Percentiles rank a stretch among this genome's conserved stretches.
Conservation (phyloP, 2,888 invertebrate species). For the Acleris sparsana region DNA sequence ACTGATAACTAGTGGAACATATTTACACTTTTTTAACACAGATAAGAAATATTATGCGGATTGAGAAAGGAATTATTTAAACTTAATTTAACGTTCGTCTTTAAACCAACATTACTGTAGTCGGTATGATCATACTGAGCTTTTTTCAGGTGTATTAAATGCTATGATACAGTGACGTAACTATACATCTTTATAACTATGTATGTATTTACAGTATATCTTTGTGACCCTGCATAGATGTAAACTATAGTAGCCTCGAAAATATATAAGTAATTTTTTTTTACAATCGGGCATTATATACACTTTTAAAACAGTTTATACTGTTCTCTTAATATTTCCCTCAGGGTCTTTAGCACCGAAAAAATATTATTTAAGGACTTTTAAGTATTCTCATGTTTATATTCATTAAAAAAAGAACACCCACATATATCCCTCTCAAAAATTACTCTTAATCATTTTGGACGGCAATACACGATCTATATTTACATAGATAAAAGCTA, state of each 20-base stretch:
- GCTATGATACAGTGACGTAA: conserved; percentile 55
- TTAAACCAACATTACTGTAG: conserved; percentile 45
- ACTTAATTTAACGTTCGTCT: conserved; percentile 38
- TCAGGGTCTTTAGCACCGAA: conserved; percentile 74
- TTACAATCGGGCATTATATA: conserved; percentile 66
- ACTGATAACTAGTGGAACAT: conserved; percentile 28
- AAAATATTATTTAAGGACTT: conserved; percentile 39
- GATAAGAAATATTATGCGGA: conserved; percentile 53
- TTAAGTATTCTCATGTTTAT: conserved; percentile 8
- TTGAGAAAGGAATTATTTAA: conserved; percentile 40
- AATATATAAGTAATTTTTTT: conserved; percentile 56
- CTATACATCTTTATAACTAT: conserved; percentile 59
- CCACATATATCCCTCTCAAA: conserved; percentile 18
- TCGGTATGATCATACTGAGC: conserved; percentile 67
- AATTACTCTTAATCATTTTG: conserved; percentile 53
- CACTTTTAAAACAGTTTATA: conserved; percentile 53
- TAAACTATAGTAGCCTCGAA: conserved; percentile 69
- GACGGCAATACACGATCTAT: conserved; percentile 64
- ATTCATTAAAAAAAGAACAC: no score
- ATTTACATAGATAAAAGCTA: conserved; percentile 60
- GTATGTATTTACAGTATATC: conserved; percentile 57
- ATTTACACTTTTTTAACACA: conserved; percentile 35
- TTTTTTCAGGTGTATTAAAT: conserved; percentile 82
- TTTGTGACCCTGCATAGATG: conserved; percentile 74
- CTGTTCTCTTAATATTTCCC: conserved; percentile 46